Conservation (phyloP, 2,113 vertebrate genomes). For the Callaeas wilsoni region DNA sequence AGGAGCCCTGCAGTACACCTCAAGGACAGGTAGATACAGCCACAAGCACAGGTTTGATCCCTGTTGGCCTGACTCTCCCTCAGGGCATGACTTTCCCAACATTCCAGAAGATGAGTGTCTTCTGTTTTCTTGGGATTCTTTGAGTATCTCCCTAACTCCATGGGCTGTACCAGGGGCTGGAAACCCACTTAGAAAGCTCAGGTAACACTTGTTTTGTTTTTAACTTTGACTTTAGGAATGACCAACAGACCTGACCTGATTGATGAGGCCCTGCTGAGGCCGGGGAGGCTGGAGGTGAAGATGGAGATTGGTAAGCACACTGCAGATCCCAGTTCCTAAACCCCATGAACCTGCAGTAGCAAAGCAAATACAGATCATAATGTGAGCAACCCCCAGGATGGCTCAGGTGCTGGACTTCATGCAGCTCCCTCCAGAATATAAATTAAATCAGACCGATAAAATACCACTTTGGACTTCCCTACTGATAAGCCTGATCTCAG, state of each 20-base stretch:
- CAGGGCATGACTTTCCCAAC: background rate
- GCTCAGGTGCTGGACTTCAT: background rate
- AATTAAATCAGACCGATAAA: background rate
- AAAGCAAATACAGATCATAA: background rate
- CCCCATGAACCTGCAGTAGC: background rate
- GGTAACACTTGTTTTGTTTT: background rate
- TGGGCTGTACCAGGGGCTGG: background rate
- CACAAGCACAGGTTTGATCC: background rate
- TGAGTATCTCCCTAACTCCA: background rate
- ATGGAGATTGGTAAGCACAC: constrained; percentile 93
- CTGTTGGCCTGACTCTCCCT: background rate
- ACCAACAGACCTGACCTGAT: constrained; percentile 98
- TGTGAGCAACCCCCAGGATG: background rate
- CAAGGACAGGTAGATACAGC: background rate
- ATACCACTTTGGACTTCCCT: background rate
- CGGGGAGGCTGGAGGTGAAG: constrained; percentile 93
- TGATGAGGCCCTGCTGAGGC: constrained; percentile 92
- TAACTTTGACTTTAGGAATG: constrained; percentile 81
- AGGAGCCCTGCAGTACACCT: background rate
- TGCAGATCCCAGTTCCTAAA: background rate
- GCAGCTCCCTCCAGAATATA: background rate
- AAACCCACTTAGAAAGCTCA: background rate
- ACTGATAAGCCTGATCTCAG: background rate
- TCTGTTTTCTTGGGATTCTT: background rate
- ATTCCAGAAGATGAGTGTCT: background rate